Conservation (phyloP, 2,888 invertebrate genomes). For the Cheilosia impressa region DNA sequence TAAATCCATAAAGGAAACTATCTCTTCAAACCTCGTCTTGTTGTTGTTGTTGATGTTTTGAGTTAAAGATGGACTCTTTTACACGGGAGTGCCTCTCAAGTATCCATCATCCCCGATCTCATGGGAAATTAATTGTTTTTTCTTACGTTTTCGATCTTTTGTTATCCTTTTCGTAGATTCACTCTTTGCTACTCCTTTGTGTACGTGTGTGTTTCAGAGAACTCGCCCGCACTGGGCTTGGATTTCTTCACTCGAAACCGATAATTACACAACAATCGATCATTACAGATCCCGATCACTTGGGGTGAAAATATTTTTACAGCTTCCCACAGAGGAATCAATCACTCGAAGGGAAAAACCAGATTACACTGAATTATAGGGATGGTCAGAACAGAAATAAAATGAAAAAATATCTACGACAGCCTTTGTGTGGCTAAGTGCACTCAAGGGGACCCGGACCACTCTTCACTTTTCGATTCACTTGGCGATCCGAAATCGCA, state of each 20-base stretch:
- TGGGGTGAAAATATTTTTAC: conserved; percentile 3
- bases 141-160: conserved; percentile 20
- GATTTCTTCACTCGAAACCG: conserved; percentile 3
- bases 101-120: conserved; percentile 73
- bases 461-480: conserved; percentile 23
- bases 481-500: conserved; percentile 16
- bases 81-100: conserved; percentile 67
- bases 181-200: conserved; percentile 37
- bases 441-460: neutral
- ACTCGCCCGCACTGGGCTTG: conserved; percentile 49
- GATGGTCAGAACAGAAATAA: neutral
- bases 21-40: conserved; percentile 36
- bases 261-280: conserved; percentile 66
- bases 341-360: conserved; percentile 7
- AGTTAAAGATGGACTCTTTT: conserved; percentile 45
- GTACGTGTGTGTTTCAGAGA: conserved; percentile 25
- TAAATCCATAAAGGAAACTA: conserved; percentile 73
- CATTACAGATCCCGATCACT: conserved; percentile 47
- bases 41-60: conserved; percentile 38
- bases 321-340: conserved; percentile 12
- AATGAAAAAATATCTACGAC: neutral
- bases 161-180: conserved; percentile 45
- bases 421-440: conserved; percentile 36
- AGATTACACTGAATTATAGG: conserved; percentile 9
- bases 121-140: conserved; percentile 73